A percentile compares a stretch with the other conserved stretches of the same genome.
phyloP scores from a whole-genome alignment of 2,888 invertebrate species.

The Clepsis dumicolana region DNA sequence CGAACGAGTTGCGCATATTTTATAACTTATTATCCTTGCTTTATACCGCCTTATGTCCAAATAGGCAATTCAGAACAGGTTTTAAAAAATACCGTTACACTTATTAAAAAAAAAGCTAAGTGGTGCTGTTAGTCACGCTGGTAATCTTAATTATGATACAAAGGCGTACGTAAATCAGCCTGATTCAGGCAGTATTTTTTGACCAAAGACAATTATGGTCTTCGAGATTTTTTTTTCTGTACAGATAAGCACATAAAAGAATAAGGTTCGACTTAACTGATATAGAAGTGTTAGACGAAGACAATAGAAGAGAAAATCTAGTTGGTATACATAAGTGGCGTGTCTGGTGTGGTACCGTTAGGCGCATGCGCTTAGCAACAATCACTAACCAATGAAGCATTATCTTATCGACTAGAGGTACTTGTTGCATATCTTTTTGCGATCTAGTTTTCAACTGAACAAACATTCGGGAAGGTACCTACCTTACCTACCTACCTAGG shows the following conservation, averaged over 20 bases:
- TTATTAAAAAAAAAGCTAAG: conserved; percentile 32
- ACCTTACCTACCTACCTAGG: no score
- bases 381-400: conserved; percentile 54
- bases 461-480: conserved; percentile 54
- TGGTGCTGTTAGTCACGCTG: conserved; percentile 36
- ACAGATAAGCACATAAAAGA: conserved; percentile 25
- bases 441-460: conserved; percentile 63
- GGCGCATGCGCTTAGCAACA: conserved; percentile 49
- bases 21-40: conserved; percentile 44
- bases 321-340: conserved; percentile 27
- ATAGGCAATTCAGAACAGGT: conserved; percentile 57
- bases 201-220: conserved; percentile 13
- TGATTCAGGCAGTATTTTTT: conserved; percentile 10
- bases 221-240: neutral
- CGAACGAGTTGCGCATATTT: conserved; percentile 49
- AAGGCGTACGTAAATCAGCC: conserved; percentile 13
- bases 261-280: conserved; percentile 16
- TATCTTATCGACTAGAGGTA: conserved; percentile 48
- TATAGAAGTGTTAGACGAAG: conserved; percentile 30
- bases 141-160: conserved; percentile 35
- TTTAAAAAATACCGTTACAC: conserved; percentile 55
- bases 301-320: conserved; percentile 42
- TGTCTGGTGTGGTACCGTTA: conserved; percentile 52
- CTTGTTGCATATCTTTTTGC: conserved; percentile 41
- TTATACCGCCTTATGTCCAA: conserved; percentile 43